Base-by-base conservation (phyloP, 2,888 invertebrate species). In the Mythimna ferrago region DNA sequence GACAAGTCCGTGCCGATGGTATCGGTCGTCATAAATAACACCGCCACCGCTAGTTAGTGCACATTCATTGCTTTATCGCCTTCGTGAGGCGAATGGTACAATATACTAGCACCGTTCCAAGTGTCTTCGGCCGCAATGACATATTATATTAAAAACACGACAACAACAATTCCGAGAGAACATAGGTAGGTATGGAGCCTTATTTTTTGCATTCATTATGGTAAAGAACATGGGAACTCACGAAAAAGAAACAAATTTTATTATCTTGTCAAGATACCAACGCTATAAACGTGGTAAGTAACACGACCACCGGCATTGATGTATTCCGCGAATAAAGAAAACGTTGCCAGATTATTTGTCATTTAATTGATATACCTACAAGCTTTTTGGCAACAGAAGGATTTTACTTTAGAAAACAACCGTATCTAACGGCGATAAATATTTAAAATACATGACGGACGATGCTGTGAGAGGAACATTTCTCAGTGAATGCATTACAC, bases 1-100 rank as follows among this genome's bases (percentile, higher is more conserved):
- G 96, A 96, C 96, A 96, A 96, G 96, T 95, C 93, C 94, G 93
- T 92, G 89, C 90, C 94, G 94, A 95, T 94, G 89, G 91, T 93
- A 94, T 94, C 94, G 89, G 88, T 87, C 90, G 90, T 94, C 93
- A 95, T 96, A 95, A 95, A 95, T 95, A 95, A 95, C 92, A 89
- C 92, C 92, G 94, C 94, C 94, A 94, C 93, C 84, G 91, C 94
- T 96, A 94, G 96, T 96, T 95, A 95, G 94, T 91, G 91, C 92
- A 94, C 92, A 95, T 96, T 95, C 95, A 96, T 91, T 89, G 90
- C 89, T 90, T 84, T 91, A 91, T 90, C 88, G 87, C 86, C 85
- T 85, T 86, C 82, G 89, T 86, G 86, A 86, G 78, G 74, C 81
- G 78, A 78, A 78, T 75, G 69, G 54, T 82, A 81, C 76, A 80